phyloP scores from a whole-genome alignment of 1,140 invertebrate species.

The Apis laboriosa region DNA sequence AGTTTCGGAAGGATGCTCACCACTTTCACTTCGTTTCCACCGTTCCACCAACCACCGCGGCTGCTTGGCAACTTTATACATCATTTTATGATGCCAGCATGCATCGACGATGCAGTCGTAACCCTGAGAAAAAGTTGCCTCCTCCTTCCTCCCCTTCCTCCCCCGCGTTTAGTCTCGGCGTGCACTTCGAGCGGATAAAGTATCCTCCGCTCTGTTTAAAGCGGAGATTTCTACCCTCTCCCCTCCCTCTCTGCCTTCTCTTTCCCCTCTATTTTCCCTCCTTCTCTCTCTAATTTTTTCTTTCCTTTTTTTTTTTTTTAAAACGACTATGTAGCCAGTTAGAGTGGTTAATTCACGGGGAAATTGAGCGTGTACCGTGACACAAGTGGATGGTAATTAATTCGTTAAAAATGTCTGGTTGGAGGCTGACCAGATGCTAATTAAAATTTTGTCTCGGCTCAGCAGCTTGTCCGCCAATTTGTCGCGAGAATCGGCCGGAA shows the following conservation, averaged over 20 bases:
- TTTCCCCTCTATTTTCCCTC: not conserved
- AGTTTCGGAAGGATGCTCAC: slow-evolving; percentile 18
- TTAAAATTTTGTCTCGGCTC: slow-evolving; percentile 35
- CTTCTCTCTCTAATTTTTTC: not conserved
- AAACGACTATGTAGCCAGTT: slow-evolving; percentile 19
- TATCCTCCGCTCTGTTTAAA: slow-evolving; percentile 29
- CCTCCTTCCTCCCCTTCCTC: too few species aligned
- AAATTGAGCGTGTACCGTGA: slow-evolving; percentile 30
- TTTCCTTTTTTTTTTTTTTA: not conserved
- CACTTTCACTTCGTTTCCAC: slow-evolving; percentile 42
- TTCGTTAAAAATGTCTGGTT: slow-evolving; percentile 38
- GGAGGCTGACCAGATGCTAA: slow-evolving; percentile 32
- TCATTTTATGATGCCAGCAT: slow-evolving; percentile 27
- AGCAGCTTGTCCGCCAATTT: slow-evolving; percentile 21
- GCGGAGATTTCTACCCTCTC: not conserved
- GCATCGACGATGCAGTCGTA: slow-evolving; percentile 34
- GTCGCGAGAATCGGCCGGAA: slow-evolving; percentile 4
- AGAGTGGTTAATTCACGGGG: slow-evolving; percentile 20
- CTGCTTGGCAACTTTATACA: slow-evolving; percentile 29
- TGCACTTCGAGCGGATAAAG: slow-evolving; percentile 31
- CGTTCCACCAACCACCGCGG: slow-evolving; percentile 1
- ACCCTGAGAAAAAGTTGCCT: slow-evolving; percentile 36
- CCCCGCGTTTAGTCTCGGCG: not conserved
- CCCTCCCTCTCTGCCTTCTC: not conserved
- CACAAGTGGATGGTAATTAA: slow-evolving; percentile 43